These are phyloP conservation scores for Trididemnum clinides DNA, from an alignment of 23 tunicate species.

Conservation along the genomic window DNA sequence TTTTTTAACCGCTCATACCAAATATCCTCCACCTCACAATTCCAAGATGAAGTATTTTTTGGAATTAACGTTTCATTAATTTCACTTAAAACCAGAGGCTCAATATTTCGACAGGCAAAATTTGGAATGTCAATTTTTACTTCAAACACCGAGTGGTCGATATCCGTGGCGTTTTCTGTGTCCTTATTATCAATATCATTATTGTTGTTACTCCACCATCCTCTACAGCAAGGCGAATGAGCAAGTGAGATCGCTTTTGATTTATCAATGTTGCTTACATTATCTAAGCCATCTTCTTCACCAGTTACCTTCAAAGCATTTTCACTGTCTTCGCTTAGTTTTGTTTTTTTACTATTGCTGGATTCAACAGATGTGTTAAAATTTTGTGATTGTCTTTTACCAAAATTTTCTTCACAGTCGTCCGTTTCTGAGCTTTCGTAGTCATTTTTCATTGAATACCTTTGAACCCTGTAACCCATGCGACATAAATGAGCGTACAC, in stretches of 20 bases:
- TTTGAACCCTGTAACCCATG: slow-evolving; percentile 64
- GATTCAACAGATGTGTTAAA: neutral
- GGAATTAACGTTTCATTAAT: slow-evolving; percentile 13
- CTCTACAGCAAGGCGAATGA: neutral
- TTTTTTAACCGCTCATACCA: slow-evolving; percentile 41
- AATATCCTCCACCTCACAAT: slow-evolving; percentile 21
- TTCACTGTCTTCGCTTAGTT: neutral
- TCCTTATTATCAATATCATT: neutral
- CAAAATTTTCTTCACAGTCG: neutral
- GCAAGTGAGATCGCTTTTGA: neutral
- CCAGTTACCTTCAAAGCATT: neutral
- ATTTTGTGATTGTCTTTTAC: neutral
- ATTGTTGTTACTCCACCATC: neutral
- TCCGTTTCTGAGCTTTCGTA: neutral
- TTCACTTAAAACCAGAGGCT: neutral
- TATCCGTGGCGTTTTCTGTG: neutral
- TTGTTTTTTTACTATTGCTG: neutral
- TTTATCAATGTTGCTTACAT: neutral
- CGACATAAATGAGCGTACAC: slow-evolving; percentile 63
- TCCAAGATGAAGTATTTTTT: neutral
- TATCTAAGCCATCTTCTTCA: neutral
- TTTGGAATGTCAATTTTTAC: neutral
- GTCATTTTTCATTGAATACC: neutral
- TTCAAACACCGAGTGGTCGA: neutral
- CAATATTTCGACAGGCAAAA: neutral